Evolutionary conservation across 1,140 invertebrate genomes (phyloP).

Genomic region (Macrobrachium rosenbergii): DNA sequence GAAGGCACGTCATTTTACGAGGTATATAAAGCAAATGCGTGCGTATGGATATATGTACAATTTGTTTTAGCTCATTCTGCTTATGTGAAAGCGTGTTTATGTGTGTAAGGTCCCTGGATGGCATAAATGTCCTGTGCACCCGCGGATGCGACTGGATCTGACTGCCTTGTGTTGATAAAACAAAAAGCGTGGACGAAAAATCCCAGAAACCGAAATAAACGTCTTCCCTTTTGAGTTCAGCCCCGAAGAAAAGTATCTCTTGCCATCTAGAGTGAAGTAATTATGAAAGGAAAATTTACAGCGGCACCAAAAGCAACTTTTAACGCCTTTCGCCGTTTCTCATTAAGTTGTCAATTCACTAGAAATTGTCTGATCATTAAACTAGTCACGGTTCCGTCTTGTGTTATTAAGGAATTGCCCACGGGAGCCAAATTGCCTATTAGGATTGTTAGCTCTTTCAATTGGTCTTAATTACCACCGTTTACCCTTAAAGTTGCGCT

Average conservation of each 20-base stretch:
- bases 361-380: conserved; percentile 44
- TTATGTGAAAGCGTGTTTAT: too few relatives aligned
- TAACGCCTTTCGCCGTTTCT: conserved; percentile 17
- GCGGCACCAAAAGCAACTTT: background rate
- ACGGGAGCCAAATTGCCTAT: conserved; percentile 49
- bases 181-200: too few relatives aligned
- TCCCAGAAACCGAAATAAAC: too few relatives aligned
- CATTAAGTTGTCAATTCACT: conserved; percentile 32
- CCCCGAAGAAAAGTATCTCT: background rate
- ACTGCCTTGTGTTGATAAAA: too few relatives aligned
- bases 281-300: background rate
- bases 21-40: too few relatives aligned
- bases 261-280: background rate
- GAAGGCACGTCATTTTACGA: too few relatives aligned
- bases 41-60: too few relatives aligned
- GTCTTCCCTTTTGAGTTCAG: background rate
- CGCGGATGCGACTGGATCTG: too few relatives aligned
- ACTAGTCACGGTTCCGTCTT: conserved; percentile 38
- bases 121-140: too few relatives aligned
- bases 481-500: conserved; percentile 18
- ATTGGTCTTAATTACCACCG: conserved; percentile 48
- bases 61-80: too few relatives aligned
- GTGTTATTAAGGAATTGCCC: conserved; percentile 43
- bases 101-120: too few relatives aligned
- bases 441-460: conserved; percentile 51